A percentile compares a stretch with the other conserved stretches of the same genome.
Conservation (phyloP, 2,888 invertebrate genomes). For the Magallana nippona region DNA sequence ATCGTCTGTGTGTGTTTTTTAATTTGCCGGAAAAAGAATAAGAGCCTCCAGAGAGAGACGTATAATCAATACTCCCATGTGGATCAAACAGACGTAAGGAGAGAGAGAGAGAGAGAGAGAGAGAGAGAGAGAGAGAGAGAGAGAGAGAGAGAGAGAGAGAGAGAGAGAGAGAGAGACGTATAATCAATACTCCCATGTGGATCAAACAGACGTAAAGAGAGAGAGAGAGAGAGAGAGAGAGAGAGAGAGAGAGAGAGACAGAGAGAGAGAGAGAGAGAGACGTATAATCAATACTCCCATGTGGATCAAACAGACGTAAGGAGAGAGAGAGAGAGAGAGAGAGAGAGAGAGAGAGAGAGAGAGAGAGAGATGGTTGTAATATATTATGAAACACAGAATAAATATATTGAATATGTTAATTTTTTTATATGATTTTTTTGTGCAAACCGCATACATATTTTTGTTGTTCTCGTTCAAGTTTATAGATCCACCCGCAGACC, state of each 20-base stretch:
- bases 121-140: neutral
- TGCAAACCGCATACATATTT: no score
- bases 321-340: neutral
- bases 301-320: conserved; percentile 13
- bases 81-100: neutral
- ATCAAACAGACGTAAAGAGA: neutral
- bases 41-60: neutral
- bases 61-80: conserved; percentile 16
- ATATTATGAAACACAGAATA: no score
- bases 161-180: neutral
- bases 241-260: neutral
- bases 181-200: conserved; percentile 10
- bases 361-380: no score
- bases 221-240: neutral
- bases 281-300: conserved; percentile 9
- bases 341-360: neutral
- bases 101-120: neutral
- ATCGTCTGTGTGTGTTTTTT: neutral
- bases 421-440: no score
- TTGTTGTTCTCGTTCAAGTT: neutral
- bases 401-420: no score
- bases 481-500: neutral
- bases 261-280: neutral
- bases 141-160: no score
- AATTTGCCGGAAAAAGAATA: neutral